These are phyloP conservation scores for Chiloscyllium plagiosum DNA, from an alignment of 2,113 vertebrate genomes.

Conservation along the genomic window DNA sequence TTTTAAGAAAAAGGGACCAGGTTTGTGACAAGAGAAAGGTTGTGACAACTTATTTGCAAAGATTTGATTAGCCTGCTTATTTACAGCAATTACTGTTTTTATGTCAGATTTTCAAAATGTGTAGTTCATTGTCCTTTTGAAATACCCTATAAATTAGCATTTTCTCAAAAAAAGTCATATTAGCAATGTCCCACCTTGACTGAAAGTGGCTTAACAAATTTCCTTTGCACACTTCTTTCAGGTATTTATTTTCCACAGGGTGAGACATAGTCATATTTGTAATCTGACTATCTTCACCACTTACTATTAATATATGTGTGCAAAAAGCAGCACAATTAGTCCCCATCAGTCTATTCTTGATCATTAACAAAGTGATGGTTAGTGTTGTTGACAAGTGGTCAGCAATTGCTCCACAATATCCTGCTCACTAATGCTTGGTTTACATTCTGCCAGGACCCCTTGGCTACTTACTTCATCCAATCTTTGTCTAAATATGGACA, in stretches of 20 bases:
- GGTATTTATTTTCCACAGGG: neutral
- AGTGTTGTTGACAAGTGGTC: too few species aligned
- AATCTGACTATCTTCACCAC: neutral
- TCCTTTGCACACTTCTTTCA: neutral
- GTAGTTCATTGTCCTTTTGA: neutral
- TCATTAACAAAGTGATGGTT: too few species aligned
- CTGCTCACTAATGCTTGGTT: too few species aligned
- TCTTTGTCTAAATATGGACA: too few species aligned
- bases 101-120: neutral
- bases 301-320: neutral
- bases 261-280: neutral
- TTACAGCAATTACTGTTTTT: neutral
- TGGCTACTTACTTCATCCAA: too few species aligned
- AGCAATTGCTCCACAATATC: too few species aligned
- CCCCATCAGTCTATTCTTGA: too few species aligned
- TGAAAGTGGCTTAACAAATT: neutral
- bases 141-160: neutral
- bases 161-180: neutral
- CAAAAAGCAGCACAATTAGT: too few species aligned
- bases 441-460: too few species aligned
- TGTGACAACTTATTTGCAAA: neutral
- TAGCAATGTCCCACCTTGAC: neutral
- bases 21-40: too few species aligned
- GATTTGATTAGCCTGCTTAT: neutral
- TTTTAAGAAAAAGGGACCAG: too few species aligned